Evolutionary conservation across 92 coral and sea anemone genomes (phyloP), one percentile per base, ranked within the genome.

Genomic region (Nematostella vectensis): DNA sequence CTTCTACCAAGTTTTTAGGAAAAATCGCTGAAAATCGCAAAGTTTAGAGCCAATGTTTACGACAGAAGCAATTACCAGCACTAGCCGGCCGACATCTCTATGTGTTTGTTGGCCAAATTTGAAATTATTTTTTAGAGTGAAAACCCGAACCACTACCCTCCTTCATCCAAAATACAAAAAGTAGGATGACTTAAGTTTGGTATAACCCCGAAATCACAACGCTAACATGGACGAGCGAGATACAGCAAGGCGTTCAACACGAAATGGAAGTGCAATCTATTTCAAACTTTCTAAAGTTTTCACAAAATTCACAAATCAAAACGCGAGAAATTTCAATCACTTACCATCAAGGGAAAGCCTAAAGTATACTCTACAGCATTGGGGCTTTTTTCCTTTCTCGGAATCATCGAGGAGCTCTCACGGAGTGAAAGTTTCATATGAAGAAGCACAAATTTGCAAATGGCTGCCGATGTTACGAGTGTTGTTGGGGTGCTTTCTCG

Each of bases 361-460:
- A 11, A 76, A 65, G 61, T 74, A 67, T 71, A 31, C 31, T 33
- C 66, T 55, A 50, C 42, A 58, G 65, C 15, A 47, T 30, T 19
- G 65, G 25, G 45, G 25, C 53, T 31, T 26, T 66, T 71, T 19
- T 44, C 27, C 48, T 15, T 57, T n/a, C 24, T 69, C 54, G 53
- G 56, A 15, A 27, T 40, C 6, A 53, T 19, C 49, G 3, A 55
- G 68, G 50, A 54, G 53, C 68, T 63, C 54, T 60, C 53, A 33
- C 65, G 58, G 28, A 26, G 73, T 21, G 55, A 48, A 48, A 71
- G 70, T 54, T 64, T 64, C 47, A 61, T 47, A 67, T 52, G 77
- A 93, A 93, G 99, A 93, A 93, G 99, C 99, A 93, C 99, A 93
- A 73, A 67, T 59, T 63, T 68, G 29, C 55, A 81, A 74, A 93